Conservation (phyloP, 2,888 invertebrate species). For the Campoplex nolae region DNA sequence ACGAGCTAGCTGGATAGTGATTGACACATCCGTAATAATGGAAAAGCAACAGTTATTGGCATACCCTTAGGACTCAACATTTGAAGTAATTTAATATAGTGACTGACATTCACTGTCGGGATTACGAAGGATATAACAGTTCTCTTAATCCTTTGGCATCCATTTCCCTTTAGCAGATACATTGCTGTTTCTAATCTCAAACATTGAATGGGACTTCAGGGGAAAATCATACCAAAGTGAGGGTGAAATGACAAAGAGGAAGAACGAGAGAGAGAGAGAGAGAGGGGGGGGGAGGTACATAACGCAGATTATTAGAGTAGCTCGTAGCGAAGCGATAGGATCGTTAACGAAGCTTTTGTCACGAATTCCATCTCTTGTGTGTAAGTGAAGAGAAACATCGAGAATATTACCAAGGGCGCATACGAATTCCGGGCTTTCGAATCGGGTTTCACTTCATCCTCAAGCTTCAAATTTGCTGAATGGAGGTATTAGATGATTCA, state of each 20-base stretch:
- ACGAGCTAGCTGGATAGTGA: slow-evolving; percentile 11
- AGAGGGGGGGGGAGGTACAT: neutral
- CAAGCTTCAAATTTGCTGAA: slow-evolving; percentile 1
- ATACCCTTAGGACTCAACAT: neutral
- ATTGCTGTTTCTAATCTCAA: slow-evolving; percentile 13
- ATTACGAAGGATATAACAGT: neutral
- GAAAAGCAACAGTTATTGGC: slow-evolving; percentile 4
- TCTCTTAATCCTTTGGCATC: slow-evolving; percentile 5
- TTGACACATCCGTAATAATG: neutral
- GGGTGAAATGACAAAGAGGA: slow-evolving; percentile 16
- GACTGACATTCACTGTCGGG: neutral
- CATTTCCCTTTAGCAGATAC: neutral
- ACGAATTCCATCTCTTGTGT: slow-evolving; percentile 20
- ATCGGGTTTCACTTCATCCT: slow-evolving; percentile 19
- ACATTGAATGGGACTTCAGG: slow-evolving; percentile 20
- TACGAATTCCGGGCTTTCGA: neutral
- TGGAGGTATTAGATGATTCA: neutral
- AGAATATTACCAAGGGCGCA: neutral
- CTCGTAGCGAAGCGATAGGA: slow-evolving; percentile 11
- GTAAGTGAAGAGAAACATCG: slow-evolving; percentile 33
- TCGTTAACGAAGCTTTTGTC: slow-evolving; percentile 8
- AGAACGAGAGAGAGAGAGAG: too few relatives aligned
- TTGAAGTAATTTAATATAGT: neutral
- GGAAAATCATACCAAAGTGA: slow-evolving; percentile 25
- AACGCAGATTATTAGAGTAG: neutral